Conservation (phyloP, 2,888 invertebrate genomes). For the Ferrisia virgata region DNA sequence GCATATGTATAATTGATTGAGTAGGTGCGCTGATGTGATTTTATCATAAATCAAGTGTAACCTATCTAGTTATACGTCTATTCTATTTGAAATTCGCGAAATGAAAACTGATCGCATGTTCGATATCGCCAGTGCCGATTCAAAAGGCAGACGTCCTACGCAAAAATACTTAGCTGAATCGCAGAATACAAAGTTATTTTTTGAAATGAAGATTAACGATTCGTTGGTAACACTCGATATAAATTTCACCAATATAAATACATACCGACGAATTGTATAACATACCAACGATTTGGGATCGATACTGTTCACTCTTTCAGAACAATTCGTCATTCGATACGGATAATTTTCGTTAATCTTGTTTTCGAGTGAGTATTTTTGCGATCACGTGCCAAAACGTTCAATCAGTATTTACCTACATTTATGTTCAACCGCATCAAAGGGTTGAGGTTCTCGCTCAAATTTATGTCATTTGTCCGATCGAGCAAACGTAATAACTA, state of each 20-base stretch:
- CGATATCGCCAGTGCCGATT: too few species aligned
- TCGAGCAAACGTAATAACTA: not conserved
- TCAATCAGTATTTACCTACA: not conserved
- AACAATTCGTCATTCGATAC: constrained; percentile 11
- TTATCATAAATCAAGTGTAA: not conserved
- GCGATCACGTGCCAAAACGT: not conserved
- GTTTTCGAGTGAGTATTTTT: not conserved
- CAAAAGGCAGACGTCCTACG: too few species aligned
- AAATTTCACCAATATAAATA: not conserved
- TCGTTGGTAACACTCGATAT: not conserved
- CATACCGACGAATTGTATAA: not conserved
- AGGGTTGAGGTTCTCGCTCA: not conserved
- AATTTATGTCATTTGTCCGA: not conserved
- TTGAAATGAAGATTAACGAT: not conserved
- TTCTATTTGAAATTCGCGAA: too few species aligned
- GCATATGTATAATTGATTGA: too few species aligned
- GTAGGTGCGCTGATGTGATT: not conserved
- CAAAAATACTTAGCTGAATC: not conserved
- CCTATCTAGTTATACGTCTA: not conserved
- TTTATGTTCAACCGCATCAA: not conserved
- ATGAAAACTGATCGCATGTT: too few species aligned
- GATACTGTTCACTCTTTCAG: not conserved
- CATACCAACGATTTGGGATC: not conserved
- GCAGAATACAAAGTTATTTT: too few species aligned
- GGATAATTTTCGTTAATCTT: not conserved